A percentile compares a stretch with the other conserved stretches of the same genome.
Conservation (phyloP, 2,888 invertebrate genomes). For the Mythimna pallens region DNA sequence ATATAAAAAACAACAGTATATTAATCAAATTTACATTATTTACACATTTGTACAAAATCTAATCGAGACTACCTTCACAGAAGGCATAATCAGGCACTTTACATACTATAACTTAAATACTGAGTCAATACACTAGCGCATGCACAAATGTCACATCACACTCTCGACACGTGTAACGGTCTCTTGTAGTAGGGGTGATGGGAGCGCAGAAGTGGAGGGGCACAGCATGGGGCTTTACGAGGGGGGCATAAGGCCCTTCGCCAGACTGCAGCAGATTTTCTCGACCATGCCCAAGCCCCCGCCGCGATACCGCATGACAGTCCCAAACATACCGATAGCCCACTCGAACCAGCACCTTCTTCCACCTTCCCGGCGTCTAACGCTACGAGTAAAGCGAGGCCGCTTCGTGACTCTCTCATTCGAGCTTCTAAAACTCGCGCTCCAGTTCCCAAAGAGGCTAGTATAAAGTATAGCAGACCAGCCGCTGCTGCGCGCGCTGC, state of each 20-base stretch:
- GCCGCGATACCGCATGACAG: slow-evolving; percentile 92
- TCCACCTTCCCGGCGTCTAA: slow-evolving; percentile 80
- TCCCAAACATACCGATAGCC: slow-evolving; percentile 91
- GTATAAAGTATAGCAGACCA: slow-evolving; percentile 94
- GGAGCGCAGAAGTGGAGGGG: slow-evolving; percentile 82
- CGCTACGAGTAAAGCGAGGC: slow-evolving; percentile 87
- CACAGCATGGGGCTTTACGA: slow-evolving; percentile 80
- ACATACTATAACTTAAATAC: slow-evolving; percentile 60
- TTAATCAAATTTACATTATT: slow-evolving; percentile 83
- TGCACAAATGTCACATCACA: slow-evolving; percentile 69
- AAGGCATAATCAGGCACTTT: slow-evolving; percentile 82
- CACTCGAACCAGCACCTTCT: slow-evolving; percentile 76
- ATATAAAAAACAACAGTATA: slow-evolving; percentile 87
- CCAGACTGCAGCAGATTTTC: slow-evolving; percentile 92
- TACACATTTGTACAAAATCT: slow-evolving; percentile 81
- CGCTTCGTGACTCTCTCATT: slow-evolving; percentile 85
- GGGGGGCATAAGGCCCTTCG: slow-evolving; percentile 87
- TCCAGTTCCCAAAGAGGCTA: slow-evolving; percentile 93
- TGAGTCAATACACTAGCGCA: slow-evolving; percentile 36
- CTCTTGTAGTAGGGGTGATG: slow-evolving; percentile 85
- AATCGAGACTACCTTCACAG: slow-evolving; percentile 87
- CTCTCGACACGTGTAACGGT: slow-evolving; percentile 85
- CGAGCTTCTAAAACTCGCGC: slow-evolving; percentile 92
- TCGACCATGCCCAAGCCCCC: slow-evolving; percentile 92
- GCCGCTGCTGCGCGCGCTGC: slow-evolving; percentile 95